Percentiles rank a stretch among this genome's conserved stretches.
Evolutionary conservation across 2,797 vertebrate genomes (phyloP).

Genomic region (Acanthurus lineatus): DNA sequence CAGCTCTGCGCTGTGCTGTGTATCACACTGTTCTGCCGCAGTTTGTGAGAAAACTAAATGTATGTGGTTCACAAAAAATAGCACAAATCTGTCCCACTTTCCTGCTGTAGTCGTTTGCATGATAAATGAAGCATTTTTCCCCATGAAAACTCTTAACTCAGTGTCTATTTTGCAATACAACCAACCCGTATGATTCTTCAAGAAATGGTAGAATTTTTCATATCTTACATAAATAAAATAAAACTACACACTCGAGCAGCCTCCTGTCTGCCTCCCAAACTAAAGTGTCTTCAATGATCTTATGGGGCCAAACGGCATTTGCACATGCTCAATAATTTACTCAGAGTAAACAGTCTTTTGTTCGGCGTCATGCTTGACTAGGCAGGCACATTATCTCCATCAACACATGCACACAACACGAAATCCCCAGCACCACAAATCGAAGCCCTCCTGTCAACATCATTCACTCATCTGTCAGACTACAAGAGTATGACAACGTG

Average conservation of each 20-base stretch:
- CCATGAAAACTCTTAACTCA: neutral
- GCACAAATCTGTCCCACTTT: neutral
- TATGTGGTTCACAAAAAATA: neutral
- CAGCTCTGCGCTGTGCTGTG: slow-evolving; percentile 10
- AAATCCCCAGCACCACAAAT: slow-evolving; percentile 30
- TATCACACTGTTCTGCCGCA: slow-evolving; percentile 2
- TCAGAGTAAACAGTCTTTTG: slow-evolving; percentile 64
- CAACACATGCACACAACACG: slow-evolving; percentile 44
- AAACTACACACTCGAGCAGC: neutral
- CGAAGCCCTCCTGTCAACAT: slow-evolving; percentile 19
- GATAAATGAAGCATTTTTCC: neutral
- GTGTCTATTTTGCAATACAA: too few relatives aligned
- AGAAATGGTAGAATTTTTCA: too few relatives aligned
- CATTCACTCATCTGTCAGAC: slow-evolving; percentile 39
- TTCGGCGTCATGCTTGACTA: slow-evolving; percentile 42
- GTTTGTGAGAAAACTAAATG: neutral
- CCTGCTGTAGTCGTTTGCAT: neutral
- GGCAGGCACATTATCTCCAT: slow-evolving; percentile 50
- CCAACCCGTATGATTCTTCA: too few relatives aligned
- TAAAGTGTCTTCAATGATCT: slow-evolving; percentile 45
- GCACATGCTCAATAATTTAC: slow-evolving; percentile 71
- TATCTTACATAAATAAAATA: slow-evolving; percentile 3
- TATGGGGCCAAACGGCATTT: slow-evolving; percentile 54
- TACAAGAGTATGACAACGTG: slow-evolving; percentile 21
- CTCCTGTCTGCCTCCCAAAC: slow-evolving; percentile 28